Evolutionary conservation across 92 coral and sea anemone species (phyloP), one percentile per base, ranked within the genome.

Genomic region (Umimayanthus chanpuru): DNA sequence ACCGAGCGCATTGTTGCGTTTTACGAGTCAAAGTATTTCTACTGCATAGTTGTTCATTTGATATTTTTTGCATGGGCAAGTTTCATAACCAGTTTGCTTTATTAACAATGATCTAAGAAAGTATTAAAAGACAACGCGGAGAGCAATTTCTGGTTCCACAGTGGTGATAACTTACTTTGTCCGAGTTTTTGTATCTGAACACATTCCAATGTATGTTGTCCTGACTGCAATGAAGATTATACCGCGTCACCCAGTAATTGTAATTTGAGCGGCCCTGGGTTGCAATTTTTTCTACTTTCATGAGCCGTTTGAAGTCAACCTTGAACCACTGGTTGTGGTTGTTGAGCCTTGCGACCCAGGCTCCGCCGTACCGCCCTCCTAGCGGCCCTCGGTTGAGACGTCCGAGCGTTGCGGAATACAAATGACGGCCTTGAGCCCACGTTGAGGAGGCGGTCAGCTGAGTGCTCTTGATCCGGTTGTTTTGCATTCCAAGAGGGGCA

Each of bases 191-290:
- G 40, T 79, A 88, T 58, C 98, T 89, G 85, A 89, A 91, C 29
- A 91, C 85, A 9, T 93, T 92, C 94, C 95, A 94, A 65, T 91
- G 97, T 4, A 92, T 77, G 20, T 88, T 94, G 81, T 93, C 97
- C 41, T 86, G 79, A 16, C 97, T 96, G 43, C 87, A 93, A 1
- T 91, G 90, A 64, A 94, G 38, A 23, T 93, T 55, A 92, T 85
- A 96, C 15, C 81, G 88, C 6, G 86, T 92, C n/a, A 94, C 93
- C 94, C 93, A 96, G 28, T 86, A 82, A 2, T 87, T 77, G 28
- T 81, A 82, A 70, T 94, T 93, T 0, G 90, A 89, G 1, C 98
- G 88, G 44, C 98, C 98, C 73, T 96, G 98, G 9, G 97, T 94
- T 32, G 95, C 96, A 53, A 94, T 91, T 68, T 94, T 92, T 2